Base-by-base conservation (phyloP, 1,140 invertebrate genomes). In the Colletes gigas region DNA sequence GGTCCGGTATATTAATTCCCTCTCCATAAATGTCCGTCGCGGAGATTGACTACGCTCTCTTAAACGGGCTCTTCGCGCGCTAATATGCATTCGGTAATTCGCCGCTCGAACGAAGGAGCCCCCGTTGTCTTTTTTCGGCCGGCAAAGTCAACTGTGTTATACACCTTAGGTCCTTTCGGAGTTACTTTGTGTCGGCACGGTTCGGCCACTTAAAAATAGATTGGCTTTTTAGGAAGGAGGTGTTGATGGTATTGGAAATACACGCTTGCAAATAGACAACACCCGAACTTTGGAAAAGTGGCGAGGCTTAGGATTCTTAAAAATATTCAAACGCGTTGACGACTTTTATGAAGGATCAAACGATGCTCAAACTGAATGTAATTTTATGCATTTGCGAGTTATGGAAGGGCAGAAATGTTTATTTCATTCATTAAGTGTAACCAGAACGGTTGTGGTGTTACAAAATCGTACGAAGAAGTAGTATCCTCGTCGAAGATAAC, bases 1-100 rank as follows among this genome's bases (percentile, higher is more conserved):
- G 90, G 89, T 90, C 83, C 88, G 90, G 91, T 93, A 93, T 93
- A 93, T 93, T 93, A 93, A 93, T 93, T 93, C 92, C 87, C 85
- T 92, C 91, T 91, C 89, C 92, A 93, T 93, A 93, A 93, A 93
- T 86, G 93, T 93, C 92, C 87, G 87, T 82, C 88, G 82, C 80
- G 83, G 90, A 93, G 93, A 93, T 93, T 93, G 92, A 93, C 92
- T 93, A 93, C 92, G 81, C 84, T 90, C 86, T 92, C 89, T 92
- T 93, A 93, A 93, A 92, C 88, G 89, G 50, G 85, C 85, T 89
- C 90, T 89, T 92, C 92, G 89, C 86, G 88, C 87, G 89, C 91
- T 93, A 92, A 93, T 93, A 90, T 91, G 85, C 89, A 91, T 92
- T 92, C 85, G 89, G 88, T 92, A 91, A 92, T 91, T 92, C 89